These are phyloP conservation scores for Lamellibrachia luymesi DNA, from an alignment of 1,140 invertebrate species.

Conservation along the genomic window DNA sequence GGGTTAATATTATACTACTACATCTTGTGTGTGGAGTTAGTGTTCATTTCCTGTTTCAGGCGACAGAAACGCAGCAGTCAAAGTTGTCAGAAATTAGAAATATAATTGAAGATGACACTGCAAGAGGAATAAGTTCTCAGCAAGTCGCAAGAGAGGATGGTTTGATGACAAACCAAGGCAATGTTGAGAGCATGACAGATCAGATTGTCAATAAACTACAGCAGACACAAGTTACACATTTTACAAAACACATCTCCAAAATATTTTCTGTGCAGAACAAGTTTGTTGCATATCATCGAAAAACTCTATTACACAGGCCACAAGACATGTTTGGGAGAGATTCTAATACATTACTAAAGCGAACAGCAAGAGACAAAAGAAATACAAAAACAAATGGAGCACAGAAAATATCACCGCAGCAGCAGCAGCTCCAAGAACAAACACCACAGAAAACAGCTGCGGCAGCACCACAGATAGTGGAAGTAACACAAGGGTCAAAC, in stretches of 20 bases:
- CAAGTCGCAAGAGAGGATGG: background rate
- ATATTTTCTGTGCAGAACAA: background rate
- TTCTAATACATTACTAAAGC: background rate
- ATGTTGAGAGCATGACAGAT: background rate
- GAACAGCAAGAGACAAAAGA: background rate
- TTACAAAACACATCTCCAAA: background rate
- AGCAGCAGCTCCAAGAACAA: background rate
- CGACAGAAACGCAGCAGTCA: background rate
- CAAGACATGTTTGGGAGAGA: background rate
- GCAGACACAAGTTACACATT: background rate
- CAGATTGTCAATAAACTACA: background rate
- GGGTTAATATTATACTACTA: background rate
- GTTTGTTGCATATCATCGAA: background rate
- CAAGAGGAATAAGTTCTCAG: background rate
- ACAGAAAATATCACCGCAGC: background rate
- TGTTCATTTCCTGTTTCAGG: background rate
- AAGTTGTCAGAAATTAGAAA: background rate
- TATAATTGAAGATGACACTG: background rate
- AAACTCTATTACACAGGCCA: background rate
- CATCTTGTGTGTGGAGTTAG: background rate
- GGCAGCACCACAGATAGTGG: background rate
- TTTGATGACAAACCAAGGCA: background rate
- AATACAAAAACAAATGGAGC: background rate
- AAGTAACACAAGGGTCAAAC: background rate
- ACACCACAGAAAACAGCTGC: background rate